Percentiles rank a stretch among this genome's conserved stretches.
Conservation (phyloP, 2,888 invertebrate species). For the Bombyx huttoni region DNA sequence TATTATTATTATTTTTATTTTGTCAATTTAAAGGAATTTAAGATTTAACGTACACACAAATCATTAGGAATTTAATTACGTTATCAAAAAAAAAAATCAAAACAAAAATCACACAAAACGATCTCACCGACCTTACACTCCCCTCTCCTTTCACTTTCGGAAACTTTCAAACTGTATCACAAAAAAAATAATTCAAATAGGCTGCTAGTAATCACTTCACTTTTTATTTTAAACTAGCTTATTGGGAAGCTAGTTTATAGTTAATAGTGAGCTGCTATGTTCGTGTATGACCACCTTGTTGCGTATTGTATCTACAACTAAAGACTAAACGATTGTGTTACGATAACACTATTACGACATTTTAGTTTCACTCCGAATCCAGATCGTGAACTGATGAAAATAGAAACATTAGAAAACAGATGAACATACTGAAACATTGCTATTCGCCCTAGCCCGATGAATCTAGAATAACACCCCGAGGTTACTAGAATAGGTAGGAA, state of each 20-base stretch:
- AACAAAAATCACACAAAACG: constrained; percentile 3
- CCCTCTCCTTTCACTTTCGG: constrained; percentile 13
- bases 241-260: neutral
- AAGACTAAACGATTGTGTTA: neutral
- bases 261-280: too few relatives aligned
- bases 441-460: too few relatives aligned
- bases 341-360: constrained; percentile 5
- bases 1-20: too few relatives aligned
- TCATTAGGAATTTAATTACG: neutral
- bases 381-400: too few relatives aligned
- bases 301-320: neutral
- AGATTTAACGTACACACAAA: too few relatives aligned
- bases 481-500: too few relatives aligned
- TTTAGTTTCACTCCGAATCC: constrained; percentile 2
- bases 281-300: neutral
- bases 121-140: constrained; percentile 12
- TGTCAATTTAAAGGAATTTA: too few relatives aligned
- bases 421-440: too few relatives aligned
- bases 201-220: neutral
- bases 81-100: constrained; percentile 3
- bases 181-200: neutral
- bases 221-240: neutral
- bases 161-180: constrained; percentile 3
- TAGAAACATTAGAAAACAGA: too few relatives aligned
- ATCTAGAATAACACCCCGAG: too few relatives aligned